phyloP scores from a whole-genome alignment of 2,888 invertebrate genomes.

The Cordilura impudica region DNA sequence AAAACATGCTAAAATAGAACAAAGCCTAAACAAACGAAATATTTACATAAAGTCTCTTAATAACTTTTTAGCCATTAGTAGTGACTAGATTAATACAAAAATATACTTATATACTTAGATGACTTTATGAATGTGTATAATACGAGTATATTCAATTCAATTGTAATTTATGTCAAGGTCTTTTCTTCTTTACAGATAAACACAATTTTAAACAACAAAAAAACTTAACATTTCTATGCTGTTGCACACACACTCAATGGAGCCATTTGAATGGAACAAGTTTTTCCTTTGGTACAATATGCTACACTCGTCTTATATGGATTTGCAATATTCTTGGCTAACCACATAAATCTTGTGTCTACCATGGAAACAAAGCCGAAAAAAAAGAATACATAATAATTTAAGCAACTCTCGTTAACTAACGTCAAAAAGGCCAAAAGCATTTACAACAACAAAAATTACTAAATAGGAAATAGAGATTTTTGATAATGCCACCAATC shows the following conservation, averaged over 20 bases:
- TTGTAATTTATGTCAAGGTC: slow-evolving; percentile 59
- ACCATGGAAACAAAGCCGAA: not conserved
- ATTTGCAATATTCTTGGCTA: not conserved
- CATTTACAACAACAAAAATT: not conserved
- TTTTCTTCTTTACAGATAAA: slow-evolving; percentile 25
- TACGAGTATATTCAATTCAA: slow-evolving; percentile 19
- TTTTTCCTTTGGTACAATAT: not conserved
- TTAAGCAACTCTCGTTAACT: not conserved
- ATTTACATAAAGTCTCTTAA: too few relatives aligned
- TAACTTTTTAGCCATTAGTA: too few relatives aligned
- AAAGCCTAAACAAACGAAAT: too few relatives aligned
- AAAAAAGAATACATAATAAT: not conserved
- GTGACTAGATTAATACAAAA: too few relatives aligned
- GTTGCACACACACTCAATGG: not conserved
- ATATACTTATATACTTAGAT: not conserved
- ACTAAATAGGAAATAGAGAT: slow-evolving; percentile 39
- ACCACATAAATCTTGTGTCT: not conserved
- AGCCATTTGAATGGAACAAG: slow-evolving; percentile 28
- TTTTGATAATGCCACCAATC: slow-evolving; percentile 35
- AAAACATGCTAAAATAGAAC: too few relatives aligned
- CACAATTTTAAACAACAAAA: not conserved
- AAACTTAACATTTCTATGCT: slow-evolving; percentile 25
- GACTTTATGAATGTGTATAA: too few relatives aligned
- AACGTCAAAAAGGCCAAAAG: not conserved
- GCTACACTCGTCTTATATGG: too few relatives aligned